Percentiles rank a stretch among this genome's conserved stretches.
phyloP scores from a whole-genome alignment of 2,888 invertebrate genomes.

The Limnephilus auricula region DNA sequence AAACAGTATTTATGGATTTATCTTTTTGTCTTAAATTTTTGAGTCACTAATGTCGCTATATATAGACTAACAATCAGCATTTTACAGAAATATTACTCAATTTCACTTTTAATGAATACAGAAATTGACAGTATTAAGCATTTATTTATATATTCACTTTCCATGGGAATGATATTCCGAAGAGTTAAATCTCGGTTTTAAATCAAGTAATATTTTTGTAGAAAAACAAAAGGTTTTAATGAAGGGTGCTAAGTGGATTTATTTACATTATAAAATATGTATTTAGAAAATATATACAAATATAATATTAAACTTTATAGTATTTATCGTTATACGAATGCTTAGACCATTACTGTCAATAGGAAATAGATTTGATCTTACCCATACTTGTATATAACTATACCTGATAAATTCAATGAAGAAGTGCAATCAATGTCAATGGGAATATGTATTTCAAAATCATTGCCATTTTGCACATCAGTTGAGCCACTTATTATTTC shows the following conservation, averaged over 20 bases:
- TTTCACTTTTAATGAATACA: background rate
- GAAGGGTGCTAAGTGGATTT: conserved; percentile 50
- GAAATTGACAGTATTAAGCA: background rate
- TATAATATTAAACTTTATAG: background rate
- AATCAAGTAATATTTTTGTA: conserved; percentile 45
- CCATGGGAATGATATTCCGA: background rate
- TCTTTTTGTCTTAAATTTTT: background rate
- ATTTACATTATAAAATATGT: conserved; percentile 32
- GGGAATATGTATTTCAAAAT: background rate
- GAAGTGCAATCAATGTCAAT: conserved; percentile 8
- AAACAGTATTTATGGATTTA: background rate
- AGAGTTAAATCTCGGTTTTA: background rate
- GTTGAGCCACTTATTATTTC: conserved; percentile 1
- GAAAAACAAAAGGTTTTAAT: conserved; percentile 15
- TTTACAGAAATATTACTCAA: background rate
- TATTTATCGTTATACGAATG: conserved; percentile 13
- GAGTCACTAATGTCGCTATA: background rate
- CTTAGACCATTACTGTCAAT: conserved; percentile 24
- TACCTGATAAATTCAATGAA: background rate
- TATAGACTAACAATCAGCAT: background rate
- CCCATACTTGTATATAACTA: background rate
- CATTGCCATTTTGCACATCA: background rate
- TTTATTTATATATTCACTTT: background rate
- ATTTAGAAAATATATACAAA: conserved; percentile 25
- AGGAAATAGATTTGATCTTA: conserved; percentile 8